Base-by-base conservation (phyloP, 2,113 vertebrate genomes). In the Ellobius talpinus region DNA sequence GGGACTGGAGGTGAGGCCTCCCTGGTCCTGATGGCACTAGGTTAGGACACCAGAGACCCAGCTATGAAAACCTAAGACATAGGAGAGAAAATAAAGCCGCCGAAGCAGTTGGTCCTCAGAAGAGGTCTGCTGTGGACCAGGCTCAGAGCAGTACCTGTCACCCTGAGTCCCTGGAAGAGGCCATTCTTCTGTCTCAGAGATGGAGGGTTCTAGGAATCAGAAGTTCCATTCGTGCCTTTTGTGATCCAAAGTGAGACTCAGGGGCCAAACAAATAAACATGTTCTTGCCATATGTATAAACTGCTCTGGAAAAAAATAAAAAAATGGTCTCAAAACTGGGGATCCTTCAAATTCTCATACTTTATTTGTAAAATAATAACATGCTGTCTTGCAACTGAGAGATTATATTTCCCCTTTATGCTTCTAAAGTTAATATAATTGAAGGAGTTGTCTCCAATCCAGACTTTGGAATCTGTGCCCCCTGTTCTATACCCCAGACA, bases 381-480 rank as follows among this genome's bases (percentile, higher is more conserved):
- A 92, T 87, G 29, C 29, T 39, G 55, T 70, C 31, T 93, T 19
- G 3, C 50, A 91, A 89, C 76, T 65, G 65, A 86, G 85, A 96
- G 95, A 92, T 94, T 95, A 55, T 87, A 63, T 76, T 61, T 74
- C 74, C 52, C 24, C n/a, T 58, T 85, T 68, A 66, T 95, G 21
- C 55, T 95, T 92, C 68, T 92, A 92, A 98, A 91, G 81, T 96
- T 94, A 96, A 90, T 39, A 72, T 73, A 94, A 97, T 85, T 96
- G 52, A 91, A 96, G 77, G 89, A 66, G 77, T 84, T 89, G 88
- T 93, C 90, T 95, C 72, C 73, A 85, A 89, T 72, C 42, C 66
- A 70, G 47, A 47, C 29, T 94, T 93, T 92, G 68, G 92, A 97
- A 92, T 89, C 66, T 91, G 58, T 66, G 65, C 86, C 92, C 68